These are phyloP conservation scores for Thaumatotibia leucotreta DNA, from an alignment of 1,140 invertebrate species.

Conservation along the genomic window DNA sequence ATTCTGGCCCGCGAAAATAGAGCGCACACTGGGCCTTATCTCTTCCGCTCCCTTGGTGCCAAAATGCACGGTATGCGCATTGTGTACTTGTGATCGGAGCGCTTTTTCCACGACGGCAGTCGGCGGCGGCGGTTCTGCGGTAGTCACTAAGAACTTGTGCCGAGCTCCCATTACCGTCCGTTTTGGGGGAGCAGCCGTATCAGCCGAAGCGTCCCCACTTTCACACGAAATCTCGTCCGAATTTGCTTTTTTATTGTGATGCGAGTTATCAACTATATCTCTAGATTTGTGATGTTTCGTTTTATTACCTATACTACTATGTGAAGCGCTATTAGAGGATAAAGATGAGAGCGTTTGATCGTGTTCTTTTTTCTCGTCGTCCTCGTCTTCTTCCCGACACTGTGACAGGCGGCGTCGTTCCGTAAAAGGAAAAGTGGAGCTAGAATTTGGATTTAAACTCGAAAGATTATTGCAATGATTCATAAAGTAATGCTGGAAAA, in stretches of 20 bases:
- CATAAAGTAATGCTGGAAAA: conserved; percentile 85
- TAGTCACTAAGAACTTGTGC: conserved; percentile 65
- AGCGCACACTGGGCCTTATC: conserved; percentile 75
- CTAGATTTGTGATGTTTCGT: conserved; percentile 12
- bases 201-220: conserved; percentile 18
- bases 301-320: conserved; percentile 12
- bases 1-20: conserved; percentile 77
- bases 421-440: conserved; percentile 77
- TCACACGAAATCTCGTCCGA: conserved; percentile 19
- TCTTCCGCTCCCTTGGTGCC: conserved; percentile 77
- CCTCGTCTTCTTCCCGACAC: conserved; percentile 89
- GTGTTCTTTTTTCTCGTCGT: conserved; percentile 78
- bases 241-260: not conserved
- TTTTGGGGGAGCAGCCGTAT: conserved; percentile 42
- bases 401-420: conserved; percentile 85
- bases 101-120: conserved; percentile 59
- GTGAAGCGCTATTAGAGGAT: conserved; percentile 31
- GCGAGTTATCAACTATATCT: conserved; percentile 16
- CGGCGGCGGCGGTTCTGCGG: conserved; percentile 36
- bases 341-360: conserved; percentile 24
- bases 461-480: conserved; percentile 83
- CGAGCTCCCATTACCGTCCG: conserved; percentile 60
- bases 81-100: conserved; percentile 76
- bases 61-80: conserved; percentile 81
- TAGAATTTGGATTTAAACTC: conserved; percentile 75